Base-by-base conservation (phyloP, 2,888 invertebrate species). In the Cistogaster globosa region DNA sequence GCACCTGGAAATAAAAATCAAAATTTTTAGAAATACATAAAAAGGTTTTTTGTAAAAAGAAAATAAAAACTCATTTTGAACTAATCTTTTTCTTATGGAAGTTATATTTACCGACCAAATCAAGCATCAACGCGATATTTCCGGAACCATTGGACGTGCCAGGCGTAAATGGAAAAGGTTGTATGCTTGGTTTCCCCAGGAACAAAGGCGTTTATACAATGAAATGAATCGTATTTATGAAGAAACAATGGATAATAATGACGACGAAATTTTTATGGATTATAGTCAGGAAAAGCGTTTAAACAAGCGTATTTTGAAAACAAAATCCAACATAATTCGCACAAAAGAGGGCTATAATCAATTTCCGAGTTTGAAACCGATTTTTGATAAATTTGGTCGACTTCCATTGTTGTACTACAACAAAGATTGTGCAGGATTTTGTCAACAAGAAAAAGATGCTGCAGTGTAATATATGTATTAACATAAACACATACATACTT, bases 1-100 rank as follows among this genome's bases (percentile, higher is more conserved):
- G 93, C 93, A 57, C 91, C 91, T 91, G 71, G 65, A 85, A 85
- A 76, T 45, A 81, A 45, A 78, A 80, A 62, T 81, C 72, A 81
- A 57, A 82, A 38, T 76, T 51, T 9, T 32, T 16, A 71, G 26
- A 42, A 53, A 82, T 60, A 58, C n/a, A n/a, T n/a, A 42, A 38
- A 55, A 63, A 62, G 42, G 58, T 51, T 26, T 53, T 22, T 58
- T 18, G 57, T 38, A 48, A 51, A 32, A 7, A 55, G 11, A 42
- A n/a, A 51, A 9, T 9, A 53, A 53, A 53, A 48, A 48, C 6
- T 48, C 5, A 48, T n/a, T 14, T 48, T 48, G 12, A 42, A 42
- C 9, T 12, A 42, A 42, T 12, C 1, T 42, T n/a, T 18, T 53
- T 51, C 2, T 3, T 18, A 84, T 85, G 84, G 86, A 87, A 11